phyloP scores from a whole-genome alignment of 2,888 invertebrate species.

The Machimus rusticus region DNA sequence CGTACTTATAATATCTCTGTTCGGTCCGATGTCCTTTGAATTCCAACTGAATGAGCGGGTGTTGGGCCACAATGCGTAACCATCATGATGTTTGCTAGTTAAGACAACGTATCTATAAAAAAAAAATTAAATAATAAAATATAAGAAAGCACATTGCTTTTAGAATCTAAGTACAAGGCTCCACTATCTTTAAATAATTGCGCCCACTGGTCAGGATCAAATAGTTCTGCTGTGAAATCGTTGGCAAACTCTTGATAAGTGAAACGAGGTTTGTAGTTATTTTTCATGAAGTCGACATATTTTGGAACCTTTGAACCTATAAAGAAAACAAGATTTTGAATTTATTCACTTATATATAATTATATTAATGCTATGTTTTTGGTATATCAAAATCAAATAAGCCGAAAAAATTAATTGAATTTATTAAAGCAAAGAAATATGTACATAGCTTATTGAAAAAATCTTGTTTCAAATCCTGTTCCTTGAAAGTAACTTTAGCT shows the following conservation, averaged over 20 bases:
- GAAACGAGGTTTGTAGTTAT: constrained; percentile 83
- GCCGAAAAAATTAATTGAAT: too few relatives aligned
- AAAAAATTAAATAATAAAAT: background rate
- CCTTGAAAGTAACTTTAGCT: too few relatives aligned
- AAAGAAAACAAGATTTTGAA: background rate
- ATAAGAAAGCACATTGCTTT: constrained; percentile 20
- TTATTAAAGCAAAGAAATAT: too few relatives aligned
- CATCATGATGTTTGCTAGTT: constrained; percentile 90
- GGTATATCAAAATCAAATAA: background rate
- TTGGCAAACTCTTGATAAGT: constrained; percentile 92
- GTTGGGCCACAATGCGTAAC: constrained; percentile 85
- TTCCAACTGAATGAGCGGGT: constrained; percentile 86
- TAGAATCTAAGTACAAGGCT: constrained; percentile 71
- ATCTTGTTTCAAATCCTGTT: too few relatives aligned
- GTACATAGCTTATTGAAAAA: too few relatives aligned
- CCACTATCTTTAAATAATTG: constrained; percentile 82
- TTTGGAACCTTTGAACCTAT: constrained; percentile 48
- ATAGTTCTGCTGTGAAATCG: constrained; percentile 90
- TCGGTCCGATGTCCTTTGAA: constrained; percentile 78
- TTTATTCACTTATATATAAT: background rate
- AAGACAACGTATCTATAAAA: constrained; percentile 75
- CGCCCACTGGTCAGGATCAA: constrained; percentile 85
- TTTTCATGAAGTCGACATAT: constrained; percentile 75
- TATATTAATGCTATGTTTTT: background rate
- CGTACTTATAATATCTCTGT: constrained; percentile 75